A percentile compares a stretch with the other conserved stretches of the same genome.
These are phyloP conservation scores for Rhyacophila brunnea DNA, from an alignment of 1,140 invertebrate genomes.

Conservation along the genomic window DNA sequence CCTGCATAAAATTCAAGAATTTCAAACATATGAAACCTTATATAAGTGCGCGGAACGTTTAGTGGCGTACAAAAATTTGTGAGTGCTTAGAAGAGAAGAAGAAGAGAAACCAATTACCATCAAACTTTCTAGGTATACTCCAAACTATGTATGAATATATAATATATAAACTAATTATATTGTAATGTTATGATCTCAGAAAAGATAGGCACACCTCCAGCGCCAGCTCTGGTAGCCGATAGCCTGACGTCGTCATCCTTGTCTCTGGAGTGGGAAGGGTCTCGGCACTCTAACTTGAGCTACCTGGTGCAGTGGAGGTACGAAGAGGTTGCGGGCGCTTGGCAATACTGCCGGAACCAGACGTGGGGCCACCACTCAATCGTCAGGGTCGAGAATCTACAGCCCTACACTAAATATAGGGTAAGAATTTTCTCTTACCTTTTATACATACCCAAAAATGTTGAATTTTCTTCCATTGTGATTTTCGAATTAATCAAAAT, in stretches of 20 bases:
- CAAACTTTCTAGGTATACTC: background rate
- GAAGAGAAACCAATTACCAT: background rate
- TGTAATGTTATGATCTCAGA: slow-evolving; percentile 47
- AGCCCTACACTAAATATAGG: slow-evolving; percentile 86
- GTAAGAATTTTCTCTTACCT: slow-evolving; percentile 52
- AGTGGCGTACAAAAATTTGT: too few relatives aligned
- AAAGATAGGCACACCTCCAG: slow-evolving; percentile 65
- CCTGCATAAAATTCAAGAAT: too few relatives aligned
- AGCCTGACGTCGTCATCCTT: slow-evolving; percentile 72
- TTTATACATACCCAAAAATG: background rate
- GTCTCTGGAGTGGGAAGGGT: slow-evolving; percentile 75
- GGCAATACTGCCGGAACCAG: slow-evolving; percentile 73
- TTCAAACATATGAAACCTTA: too few relatives aligned
- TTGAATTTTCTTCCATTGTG: background rate
- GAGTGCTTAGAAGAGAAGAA: background rate
- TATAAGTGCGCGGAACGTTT: too few relatives aligned
- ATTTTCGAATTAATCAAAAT: slow-evolving; percentile 1
- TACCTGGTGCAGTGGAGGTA: slow-evolving; percentile 77
- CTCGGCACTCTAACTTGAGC: slow-evolving; percentile 57
- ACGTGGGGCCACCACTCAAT: slow-evolving; percentile 67
- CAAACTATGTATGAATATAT: background rate
- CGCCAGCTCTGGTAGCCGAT: slow-evolving; percentile 74
- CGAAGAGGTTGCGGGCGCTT: slow-evolving; percentile 64
- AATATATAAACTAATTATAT: background rate
- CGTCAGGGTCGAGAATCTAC: slow-evolving; percentile 69